phyloP scores from a whole-genome alignment of 2,888 invertebrate species.

The Leptinotarsa tumamoca region DNA sequence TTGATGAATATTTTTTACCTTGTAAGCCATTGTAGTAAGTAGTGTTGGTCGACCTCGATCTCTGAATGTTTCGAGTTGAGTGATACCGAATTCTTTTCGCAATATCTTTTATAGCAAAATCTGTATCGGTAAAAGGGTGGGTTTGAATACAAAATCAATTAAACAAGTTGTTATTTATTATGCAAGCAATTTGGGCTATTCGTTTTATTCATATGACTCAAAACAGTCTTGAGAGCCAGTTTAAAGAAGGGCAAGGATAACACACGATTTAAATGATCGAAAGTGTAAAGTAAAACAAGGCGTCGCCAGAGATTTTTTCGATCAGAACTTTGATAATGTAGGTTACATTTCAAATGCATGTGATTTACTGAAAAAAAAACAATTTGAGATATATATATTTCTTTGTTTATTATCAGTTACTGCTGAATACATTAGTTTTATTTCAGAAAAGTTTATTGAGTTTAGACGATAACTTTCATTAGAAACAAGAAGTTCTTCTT shows the following conservation, averaged over 20 bases:
- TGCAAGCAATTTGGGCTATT: constrained; percentile 15
- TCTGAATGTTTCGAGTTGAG: background rate
- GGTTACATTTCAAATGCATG: no score
- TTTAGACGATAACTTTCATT: no score
- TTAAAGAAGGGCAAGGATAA: constrained; percentile 23
- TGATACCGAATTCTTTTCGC: background rate
- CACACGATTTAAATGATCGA: background rate
- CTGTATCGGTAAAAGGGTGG: constrained; percentile 1
- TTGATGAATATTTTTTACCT: background rate
- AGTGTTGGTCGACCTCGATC: background rate
- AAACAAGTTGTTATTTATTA: constrained; percentile 24
- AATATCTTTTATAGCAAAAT: constrained; percentile 11
- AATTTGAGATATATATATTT: no score
- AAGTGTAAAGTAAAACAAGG: background rate
- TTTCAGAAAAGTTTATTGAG: no score
- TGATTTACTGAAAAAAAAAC: no score
- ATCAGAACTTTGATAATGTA: background rate
- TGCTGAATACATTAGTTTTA: no score
- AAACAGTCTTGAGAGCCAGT: constrained; percentile 27
- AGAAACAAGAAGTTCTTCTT: no score
- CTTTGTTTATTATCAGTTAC: no score
- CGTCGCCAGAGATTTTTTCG: background rate
- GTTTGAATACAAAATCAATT: constrained; percentile 7
- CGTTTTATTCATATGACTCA: constrained; percentile 6
- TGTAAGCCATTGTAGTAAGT: background rate